Evolutionary conservation across 2,113 vertebrate species (phyloP), one percentile per base, ranked within the genome.

Genomic region (Pseudopodoces humilis): DNA sequence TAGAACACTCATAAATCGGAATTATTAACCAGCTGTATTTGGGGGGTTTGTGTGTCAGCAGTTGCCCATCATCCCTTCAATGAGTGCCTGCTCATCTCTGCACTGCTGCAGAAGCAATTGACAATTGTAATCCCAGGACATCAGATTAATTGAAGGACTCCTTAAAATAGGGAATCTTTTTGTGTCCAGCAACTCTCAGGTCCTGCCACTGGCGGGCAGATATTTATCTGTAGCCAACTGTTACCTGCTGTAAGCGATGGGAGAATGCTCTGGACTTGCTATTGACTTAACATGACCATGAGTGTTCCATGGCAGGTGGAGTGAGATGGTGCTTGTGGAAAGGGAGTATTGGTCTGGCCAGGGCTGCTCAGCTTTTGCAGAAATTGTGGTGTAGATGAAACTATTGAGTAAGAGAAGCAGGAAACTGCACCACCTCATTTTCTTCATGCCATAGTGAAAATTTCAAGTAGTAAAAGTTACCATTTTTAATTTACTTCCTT

Each of bases 1-100:
- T 50, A 11, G 33, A 64, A 41, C 1, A 1, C 11, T 31, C 3
- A 1, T 50, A 10, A 80, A 27, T 37, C 3, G 0, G 70, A 70
- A n/a, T 67, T 62, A 10, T n/a, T 80, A 41, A 39, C 9, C 4
- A 14, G 46, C 30, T 2, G 0, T 9, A 14, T 53, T 31, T 20
- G 75, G 50, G 59, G 39, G 31, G 31, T 79, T 41, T 41, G n/a
- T 63, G 49, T 71, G 46, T 41, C 53, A 59, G 86, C 44, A 41
- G 4, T 19, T 31, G 46, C 15, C 74, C 39, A n/a, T 39, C 39
- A 70, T n/a, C 12, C 56, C 18, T 47, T n/a, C 18, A 7, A 7
- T 19, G 41, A 15, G 27, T 78, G 53, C 37, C 59, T 47, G 17
- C 33, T 69, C 67, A n/a, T 49, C 53, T 30, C 41, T 19, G 35